phyloP scores from a whole-genome alignment of 2,888 invertebrate genomes.

The Agonopterix heracliana region DNA sequence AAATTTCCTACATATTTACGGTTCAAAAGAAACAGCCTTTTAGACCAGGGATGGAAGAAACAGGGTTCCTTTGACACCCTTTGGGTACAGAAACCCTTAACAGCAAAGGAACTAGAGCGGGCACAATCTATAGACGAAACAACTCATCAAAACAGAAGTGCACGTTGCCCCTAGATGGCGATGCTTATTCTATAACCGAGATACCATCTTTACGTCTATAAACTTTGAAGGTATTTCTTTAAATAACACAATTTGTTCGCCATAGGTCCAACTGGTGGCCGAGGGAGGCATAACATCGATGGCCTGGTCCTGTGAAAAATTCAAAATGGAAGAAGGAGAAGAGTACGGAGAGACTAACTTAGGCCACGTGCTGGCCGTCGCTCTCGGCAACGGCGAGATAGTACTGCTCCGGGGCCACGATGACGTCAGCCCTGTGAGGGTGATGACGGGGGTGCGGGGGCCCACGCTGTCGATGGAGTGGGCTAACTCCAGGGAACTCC shows the following conservation, averaged over 20 bases:
- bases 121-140: too few relatives aligned
- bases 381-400: slow-evolving; percentile 91
- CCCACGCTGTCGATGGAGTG: slow-evolving; percentile 93
- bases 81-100: too few relatives aligned
- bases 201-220: too few relatives aligned
- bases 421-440: slow-evolving; percentile 92
- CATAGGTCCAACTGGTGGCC: slow-evolving; percentile 84
- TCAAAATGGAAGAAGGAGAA: slow-evolving; percentile 97
- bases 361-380: slow-evolving; percentile 89
- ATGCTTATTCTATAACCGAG: too few relatives aligned
- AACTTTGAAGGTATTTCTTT: too few relatives aligned
- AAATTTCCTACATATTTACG: too few relatives aligned
- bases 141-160: too few relatives aligned
- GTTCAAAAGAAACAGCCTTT: too few relatives aligned
- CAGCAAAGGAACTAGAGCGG: too few relatives aligned
- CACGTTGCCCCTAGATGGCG: too few relatives aligned
- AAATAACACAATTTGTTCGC: background rate
- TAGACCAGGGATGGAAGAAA: too few relatives aligned
- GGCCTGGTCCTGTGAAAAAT: slow-evolving; percentile 98
- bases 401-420: slow-evolving; percentile 93
- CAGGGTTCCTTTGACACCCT: too few relatives aligned
- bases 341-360: slow-evolving; percentile 79
- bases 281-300: slow-evolving; percentile 92
- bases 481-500: slow-evolving; percentile 94
- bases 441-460: slow-evolving; percentile 88